These are phyloP conservation scores for Heloderma charlesbogerti DNA, from an alignment of 2,113 vertebrate genomes.

Conservation along the genomic window DNA sequence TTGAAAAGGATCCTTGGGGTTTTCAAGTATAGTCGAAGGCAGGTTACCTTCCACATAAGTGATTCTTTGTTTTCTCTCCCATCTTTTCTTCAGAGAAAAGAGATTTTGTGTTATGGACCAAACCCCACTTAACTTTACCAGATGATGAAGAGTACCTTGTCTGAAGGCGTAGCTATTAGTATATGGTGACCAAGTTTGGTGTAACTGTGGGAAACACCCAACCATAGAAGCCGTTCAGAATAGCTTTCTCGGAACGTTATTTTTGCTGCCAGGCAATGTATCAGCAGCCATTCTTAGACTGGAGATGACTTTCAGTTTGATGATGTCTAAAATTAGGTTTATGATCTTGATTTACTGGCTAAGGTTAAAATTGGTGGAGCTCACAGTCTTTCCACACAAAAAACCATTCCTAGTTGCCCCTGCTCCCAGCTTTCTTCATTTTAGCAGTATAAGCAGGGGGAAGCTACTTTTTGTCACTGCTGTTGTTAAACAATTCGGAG, in stretches of 20 bases:
- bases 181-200: not conserved
- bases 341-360: constrained; percentile 3
- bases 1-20: too few relatives aligned
- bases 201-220: not conserved
- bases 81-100: not conserved
- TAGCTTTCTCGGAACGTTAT: constrained; percentile 1
- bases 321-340: constrained; percentile 16
- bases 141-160: not conserved
- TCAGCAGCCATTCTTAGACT: not conserved
- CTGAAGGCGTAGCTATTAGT: not conserved
- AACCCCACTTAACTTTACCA: not conserved
- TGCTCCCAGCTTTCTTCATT: too few relatives aligned
- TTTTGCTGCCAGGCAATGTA: not conserved
- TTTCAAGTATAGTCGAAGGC: too few relatives aligned
- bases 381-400: not conserved
- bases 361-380: not conserved
- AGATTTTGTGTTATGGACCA: not conserved
- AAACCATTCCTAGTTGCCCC: too few relatives aligned
- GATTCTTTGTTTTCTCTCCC: not conserved
- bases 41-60: not conserved
- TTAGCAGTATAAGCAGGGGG: too few relatives aligned
- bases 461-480: too few relatives aligned
- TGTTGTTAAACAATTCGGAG: too few relatives aligned
- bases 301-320: not conserved
- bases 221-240: not conserved